phyloP scores from a whole-genome alignment of 2,113 vertebrate species.

The Scalopus aquaticus region DNA sequence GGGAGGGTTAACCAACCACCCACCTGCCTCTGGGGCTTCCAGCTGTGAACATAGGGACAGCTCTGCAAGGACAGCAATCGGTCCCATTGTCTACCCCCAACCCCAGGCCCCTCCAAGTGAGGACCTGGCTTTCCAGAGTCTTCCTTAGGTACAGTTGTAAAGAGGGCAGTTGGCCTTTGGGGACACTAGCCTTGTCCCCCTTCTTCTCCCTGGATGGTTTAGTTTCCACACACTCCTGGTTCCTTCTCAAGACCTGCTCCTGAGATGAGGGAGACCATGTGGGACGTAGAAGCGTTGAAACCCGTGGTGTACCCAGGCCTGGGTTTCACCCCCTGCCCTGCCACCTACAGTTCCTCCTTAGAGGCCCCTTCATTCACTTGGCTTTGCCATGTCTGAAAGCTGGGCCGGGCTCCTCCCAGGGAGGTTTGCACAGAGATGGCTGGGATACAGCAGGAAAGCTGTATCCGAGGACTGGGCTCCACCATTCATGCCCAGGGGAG shows the following conservation, averaged over 20 bases:
- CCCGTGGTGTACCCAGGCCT: background rate
- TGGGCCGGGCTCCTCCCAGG: background rate
- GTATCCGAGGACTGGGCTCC: accelerated
- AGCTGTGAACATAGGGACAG: background rate
- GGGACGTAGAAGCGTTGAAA: background rate
- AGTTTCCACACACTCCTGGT: background rate
- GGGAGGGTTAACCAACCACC: background rate
- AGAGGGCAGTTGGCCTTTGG: background rate
- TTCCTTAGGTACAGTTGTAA: background rate
- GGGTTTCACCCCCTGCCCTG: background rate
- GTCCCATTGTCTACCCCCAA: background rate
- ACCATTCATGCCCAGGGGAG: background rate
- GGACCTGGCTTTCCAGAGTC: background rate
- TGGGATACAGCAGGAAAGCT: background rate
- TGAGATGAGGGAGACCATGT: background rate
- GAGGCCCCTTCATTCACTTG: accelerated
- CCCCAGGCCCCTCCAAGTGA: background rate
- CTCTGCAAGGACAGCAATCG: background rate
- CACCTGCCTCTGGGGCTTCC: background rate
- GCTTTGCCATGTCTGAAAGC: background rate
- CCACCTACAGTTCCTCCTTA: background rate
- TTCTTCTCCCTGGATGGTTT: background rate
- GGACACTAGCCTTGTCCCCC: background rate
- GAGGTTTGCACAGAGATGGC: background rate
- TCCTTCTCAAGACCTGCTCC: background rate